Evolutionary conservation across 2,888 invertebrate genomes (phyloP).

Genomic region (Acrobasis repandana): DNA sequence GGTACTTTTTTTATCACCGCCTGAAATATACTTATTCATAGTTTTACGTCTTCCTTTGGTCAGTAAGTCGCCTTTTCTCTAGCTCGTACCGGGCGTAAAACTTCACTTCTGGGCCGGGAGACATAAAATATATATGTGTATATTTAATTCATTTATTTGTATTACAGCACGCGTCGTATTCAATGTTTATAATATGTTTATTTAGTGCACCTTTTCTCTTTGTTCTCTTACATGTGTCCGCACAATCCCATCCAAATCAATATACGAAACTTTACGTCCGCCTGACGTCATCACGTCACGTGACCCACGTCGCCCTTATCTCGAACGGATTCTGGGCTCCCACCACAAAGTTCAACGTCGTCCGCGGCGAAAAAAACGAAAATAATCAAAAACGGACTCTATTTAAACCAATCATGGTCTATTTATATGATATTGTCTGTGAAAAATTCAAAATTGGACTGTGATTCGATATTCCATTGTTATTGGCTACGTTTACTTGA

Average conservation of each 20-base stretch:
- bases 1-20: too few relatives aligned
- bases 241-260: slow-evolving; percentile 77
- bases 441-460: slow-evolving; percentile 62
- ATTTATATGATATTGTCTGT: slow-evolving; percentile 45
- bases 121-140: not conserved
- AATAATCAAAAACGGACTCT: slow-evolving; percentile 52
- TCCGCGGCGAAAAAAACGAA: slow-evolving; percentile 81
- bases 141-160: slow-evolving; percentile 32
- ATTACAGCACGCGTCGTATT: slow-evolving; percentile 41
- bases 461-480: slow-evolving; percentile 56
- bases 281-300: slow-evolving; percentile 56
- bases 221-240: slow-evolving; percentile 82
- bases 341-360: slow-evolving; percentile 80
- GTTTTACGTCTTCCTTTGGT: too few relatives aligned
- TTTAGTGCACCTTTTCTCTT: slow-evolving; percentile 82
- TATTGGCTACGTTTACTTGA: slow-evolving; percentile 31
- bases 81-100: too few relatives aligned
- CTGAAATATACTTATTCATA: too few relatives aligned
- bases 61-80: too few relatives aligned
- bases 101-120: too few relatives aligned
- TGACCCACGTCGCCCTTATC: slow-evolving; percentile 44
- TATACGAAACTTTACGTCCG: slow-evolving; percentile 51
- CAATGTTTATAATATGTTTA: slow-evolving; percentile 65
- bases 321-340: slow-evolving; percentile 73
- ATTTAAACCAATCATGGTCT: slow-evolving; percentile 47